Conservation (phyloP, 2,888 invertebrate genomes). For the Rutpela maculata region DNA sequence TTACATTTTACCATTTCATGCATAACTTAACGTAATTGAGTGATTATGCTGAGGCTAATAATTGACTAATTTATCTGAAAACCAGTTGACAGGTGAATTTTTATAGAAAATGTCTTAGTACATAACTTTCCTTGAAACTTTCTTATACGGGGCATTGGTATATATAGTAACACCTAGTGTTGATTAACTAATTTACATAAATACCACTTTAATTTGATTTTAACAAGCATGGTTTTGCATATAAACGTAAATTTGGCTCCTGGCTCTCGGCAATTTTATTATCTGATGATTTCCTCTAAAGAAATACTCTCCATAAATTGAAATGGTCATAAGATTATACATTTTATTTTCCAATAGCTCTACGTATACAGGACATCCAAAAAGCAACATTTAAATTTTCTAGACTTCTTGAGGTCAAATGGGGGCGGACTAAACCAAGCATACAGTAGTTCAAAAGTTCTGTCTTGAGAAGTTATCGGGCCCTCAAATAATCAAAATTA, state of each 20-base stretch:
- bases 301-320: too few species aligned
- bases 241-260: background rate
- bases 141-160: background rate
- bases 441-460: too few species aligned
- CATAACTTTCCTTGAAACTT: background rate
- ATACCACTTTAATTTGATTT: background rate
- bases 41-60: background rate
- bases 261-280: background rate
- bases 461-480: too few species aligned
- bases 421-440: too few species aligned
- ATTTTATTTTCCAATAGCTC: too few species aligned
- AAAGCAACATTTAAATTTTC: too few species aligned
- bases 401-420: too few species aligned
- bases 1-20: background rate
- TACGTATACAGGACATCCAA: too few species aligned
- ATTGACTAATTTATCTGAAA: background rate
- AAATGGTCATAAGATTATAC: too few species aligned
- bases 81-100: constrained; percentile 3
- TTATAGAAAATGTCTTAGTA: background rate
- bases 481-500: too few species aligned
- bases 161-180: background rate
- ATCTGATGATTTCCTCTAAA: too few species aligned
- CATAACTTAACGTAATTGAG: constrained; percentile 7
- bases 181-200: constrained; percentile 1
- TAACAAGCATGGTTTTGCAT: background rate